Percentiles rank a stretch among this genome's conserved stretches.
These are phyloP conservation scores for Dendrocincla tyrannina DNA, from an alignment of 2,797 vertebrate genomes.

Conservation along the genomic window DNA sequence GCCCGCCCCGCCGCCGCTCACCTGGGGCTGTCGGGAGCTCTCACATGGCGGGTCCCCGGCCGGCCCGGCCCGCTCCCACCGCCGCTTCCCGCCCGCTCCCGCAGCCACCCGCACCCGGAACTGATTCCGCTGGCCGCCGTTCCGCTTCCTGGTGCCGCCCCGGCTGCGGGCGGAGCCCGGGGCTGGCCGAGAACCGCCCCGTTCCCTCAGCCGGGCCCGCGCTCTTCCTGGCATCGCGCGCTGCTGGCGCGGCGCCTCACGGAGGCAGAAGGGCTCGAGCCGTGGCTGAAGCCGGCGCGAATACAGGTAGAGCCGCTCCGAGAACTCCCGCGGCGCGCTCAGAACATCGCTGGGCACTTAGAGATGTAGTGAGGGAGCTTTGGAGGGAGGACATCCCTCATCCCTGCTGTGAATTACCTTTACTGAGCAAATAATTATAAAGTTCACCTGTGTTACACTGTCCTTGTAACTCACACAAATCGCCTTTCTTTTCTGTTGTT, in stretches of 20 bases:
- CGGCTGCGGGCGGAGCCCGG: neutral
- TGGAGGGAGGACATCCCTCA: neutral
- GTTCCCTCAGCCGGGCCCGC: no score
- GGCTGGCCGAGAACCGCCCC: neutral
- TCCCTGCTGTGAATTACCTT: neutral
- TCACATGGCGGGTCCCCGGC: conserved; percentile 31
- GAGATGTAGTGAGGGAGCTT: neutral
- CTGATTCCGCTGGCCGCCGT: neutral
- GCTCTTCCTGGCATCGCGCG: no score
- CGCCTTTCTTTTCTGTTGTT: no score
- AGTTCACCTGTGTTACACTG: neutral
- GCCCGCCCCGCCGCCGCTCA: neutral
- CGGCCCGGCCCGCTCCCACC: neutral
- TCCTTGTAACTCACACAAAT: neutral
- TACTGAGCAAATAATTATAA: neutral
- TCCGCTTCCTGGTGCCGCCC: conserved; percentile 14
- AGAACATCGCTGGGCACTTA: neutral
- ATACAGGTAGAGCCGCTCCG: neutral
- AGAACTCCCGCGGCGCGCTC: neutral
- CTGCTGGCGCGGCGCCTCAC: neutral
- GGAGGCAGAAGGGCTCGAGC: rapidly evolving
- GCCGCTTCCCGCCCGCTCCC: conserved; percentile 52
- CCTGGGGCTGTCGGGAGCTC: neutral
- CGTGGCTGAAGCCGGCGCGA: neutral
- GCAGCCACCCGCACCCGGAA: conserved; percentile 10